phyloP scores from a whole-genome alignment of 2,797 vertebrate species.

The Acrocephalus scirpaceus region DNA sequence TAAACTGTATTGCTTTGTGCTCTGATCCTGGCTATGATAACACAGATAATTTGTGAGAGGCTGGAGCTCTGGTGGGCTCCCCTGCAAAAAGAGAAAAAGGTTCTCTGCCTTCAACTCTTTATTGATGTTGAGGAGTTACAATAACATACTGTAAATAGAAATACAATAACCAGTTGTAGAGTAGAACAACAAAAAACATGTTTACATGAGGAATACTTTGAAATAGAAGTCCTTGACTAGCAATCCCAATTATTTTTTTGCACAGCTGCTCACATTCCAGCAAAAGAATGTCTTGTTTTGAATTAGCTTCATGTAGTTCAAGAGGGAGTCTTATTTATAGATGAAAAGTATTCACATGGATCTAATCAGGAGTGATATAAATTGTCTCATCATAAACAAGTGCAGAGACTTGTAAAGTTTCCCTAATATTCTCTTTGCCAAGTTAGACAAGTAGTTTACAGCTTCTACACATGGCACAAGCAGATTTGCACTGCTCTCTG shows the following conservation, averaged over 20 bases:
- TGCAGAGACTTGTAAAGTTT: background rate
- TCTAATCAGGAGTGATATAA: constrained; percentile 50
- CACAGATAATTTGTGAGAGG: background rate
- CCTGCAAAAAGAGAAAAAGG: background rate
- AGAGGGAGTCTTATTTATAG: constrained; percentile 40
- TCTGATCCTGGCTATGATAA: background rate
- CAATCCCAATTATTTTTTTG: constrained; percentile 60
- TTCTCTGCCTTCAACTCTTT: background rate
- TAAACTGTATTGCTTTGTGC: background rate
- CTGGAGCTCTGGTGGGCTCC: background rate
- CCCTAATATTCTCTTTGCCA: background rate
- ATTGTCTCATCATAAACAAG: constrained; percentile 48
- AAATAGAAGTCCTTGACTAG: constrained; percentile 27
- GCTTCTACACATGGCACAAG: background rate
- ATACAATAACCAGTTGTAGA: background rate
- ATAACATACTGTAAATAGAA: background rate
- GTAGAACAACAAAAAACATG: background rate
- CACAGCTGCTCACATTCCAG: constrained; percentile 64
- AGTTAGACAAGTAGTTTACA: constrained; percentile 15
- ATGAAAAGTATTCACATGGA: constrained; percentile 17
- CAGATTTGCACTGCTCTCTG: background rate
- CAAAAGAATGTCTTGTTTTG: constrained; percentile 57
- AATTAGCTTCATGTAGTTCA: background rate
- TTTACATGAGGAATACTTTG: constrained; percentile 29
- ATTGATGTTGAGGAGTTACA: background rate